Conservation (phyloP, 2,888 invertebrate species). For the Diplolepis rosae region DNA sequence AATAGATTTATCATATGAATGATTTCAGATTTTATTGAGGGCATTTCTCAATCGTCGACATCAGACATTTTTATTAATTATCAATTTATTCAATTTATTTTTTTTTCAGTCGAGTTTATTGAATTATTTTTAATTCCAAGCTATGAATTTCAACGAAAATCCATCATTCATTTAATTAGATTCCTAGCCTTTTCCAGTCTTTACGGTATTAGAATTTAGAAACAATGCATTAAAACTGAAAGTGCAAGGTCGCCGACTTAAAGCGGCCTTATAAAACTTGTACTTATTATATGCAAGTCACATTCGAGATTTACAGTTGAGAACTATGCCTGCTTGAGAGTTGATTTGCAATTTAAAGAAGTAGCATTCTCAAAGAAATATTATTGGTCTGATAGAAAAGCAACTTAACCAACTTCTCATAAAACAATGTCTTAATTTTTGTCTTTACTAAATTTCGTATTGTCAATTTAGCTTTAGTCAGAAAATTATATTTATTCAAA, state of each 20-base stretch:
- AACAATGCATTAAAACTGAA: slow-evolving; percentile 22
- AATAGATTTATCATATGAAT: not conserved
- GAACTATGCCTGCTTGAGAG: slow-evolving; percentile 36
- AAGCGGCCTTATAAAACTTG: slow-evolving; percentile 29
- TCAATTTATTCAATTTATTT: too few relatives aligned
- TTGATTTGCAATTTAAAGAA: slow-evolving; percentile 29
- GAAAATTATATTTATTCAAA: not conserved
- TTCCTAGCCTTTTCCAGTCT: not conserved
- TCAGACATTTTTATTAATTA: not conserved
- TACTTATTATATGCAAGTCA: slow-evolving; percentile 52
- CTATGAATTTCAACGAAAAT: too few relatives aligned
- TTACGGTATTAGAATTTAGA: not conserved
- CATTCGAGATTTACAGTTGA: slow-evolving; percentile 54
- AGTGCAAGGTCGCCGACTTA: slow-evolving; percentile 34
- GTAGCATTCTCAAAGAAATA: not conserved
- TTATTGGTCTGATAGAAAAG: not conserved
- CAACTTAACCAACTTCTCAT: not conserved
- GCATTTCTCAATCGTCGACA: not conserved
- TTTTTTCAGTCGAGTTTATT: too few relatives aligned
- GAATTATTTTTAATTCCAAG: not conserved
- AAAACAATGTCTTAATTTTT: not conserved
- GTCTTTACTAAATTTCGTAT: not conserved
- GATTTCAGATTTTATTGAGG: too few relatives aligned
- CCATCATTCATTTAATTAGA: too few relatives aligned
- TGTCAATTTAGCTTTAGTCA: not conserved